Percentiles rank a stretch among this genome's conserved stretches.
Evolutionary conservation across 2,113 vertebrate genomes (phyloP).

Genomic region (Brachypodius melanocephalos): DNA sequence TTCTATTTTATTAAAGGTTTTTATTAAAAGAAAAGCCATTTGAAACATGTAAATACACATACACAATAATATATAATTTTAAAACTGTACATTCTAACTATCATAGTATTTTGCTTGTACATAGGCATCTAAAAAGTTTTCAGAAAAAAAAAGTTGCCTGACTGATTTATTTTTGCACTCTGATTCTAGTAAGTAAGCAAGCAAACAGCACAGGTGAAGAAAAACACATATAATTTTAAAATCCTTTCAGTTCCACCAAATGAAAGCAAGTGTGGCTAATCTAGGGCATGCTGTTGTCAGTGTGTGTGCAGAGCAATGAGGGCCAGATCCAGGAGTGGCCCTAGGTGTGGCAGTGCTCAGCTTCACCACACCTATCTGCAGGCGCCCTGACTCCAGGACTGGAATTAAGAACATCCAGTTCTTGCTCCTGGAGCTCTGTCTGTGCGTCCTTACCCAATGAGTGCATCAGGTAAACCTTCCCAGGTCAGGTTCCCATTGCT

Average conservation of each 20-base stretch:
- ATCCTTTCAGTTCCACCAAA: neutral
- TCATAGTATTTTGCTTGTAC: neutral
- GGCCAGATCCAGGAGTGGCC: neutral
- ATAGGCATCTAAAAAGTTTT: neutral
- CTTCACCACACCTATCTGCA: constrained; percentile 44
- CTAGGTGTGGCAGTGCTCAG: constrained; percentile 30
- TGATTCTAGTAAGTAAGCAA: neutral
- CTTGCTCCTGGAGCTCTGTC: constrained; percentile 5
- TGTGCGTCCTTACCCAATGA: neutral
- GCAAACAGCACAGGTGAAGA: neutral
- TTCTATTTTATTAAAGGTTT: neutral
- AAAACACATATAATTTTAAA: neutral
- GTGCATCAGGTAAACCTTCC: neutral
- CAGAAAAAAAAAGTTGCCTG: neutral
- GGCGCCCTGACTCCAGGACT: constrained; percentile 10
- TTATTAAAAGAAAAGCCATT: neutral
- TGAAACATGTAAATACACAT: neutral
- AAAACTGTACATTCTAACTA: neutral
- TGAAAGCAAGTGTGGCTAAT: neutral
- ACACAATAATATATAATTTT: neutral
- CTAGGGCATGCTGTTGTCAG: neutral
- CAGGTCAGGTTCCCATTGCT: neutral
- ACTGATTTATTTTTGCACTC: neutral
- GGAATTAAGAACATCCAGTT: constrained; percentile 68
- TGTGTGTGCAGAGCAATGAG: neutral